Conservation (phyloP, 2,113 vertebrate species). For the Phylloscopus whistleri region DNA sequence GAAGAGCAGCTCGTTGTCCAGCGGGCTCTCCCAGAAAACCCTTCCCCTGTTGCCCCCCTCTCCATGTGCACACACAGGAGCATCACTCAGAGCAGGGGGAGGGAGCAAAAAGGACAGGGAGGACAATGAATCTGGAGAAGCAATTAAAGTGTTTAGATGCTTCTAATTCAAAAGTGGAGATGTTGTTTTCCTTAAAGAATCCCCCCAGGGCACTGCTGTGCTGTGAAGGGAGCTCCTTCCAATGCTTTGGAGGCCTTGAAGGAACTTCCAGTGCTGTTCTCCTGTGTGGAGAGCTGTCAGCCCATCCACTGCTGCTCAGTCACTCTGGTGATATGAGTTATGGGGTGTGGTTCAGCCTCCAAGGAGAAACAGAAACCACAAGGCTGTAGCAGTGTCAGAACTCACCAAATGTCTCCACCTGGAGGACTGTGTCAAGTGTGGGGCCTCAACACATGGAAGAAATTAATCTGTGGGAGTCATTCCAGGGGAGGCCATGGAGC, state of each 20-base stretch:
- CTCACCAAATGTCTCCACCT: not conserved
- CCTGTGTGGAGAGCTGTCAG: not conserved
- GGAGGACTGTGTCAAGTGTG: not conserved
- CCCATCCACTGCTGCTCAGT: not conserved
- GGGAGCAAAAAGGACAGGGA: not conserved
- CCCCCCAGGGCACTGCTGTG: not conserved
- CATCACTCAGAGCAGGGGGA: not conserved
- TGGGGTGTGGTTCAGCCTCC: not conserved
- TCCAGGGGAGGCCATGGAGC: accelerated
- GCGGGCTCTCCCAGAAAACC: not conserved
- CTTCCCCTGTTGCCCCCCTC: not conserved
- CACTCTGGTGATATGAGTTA: not conserved
- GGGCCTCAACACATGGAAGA: not conserved
- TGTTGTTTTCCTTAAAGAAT: not conserved
- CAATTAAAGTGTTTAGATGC: not conserved
- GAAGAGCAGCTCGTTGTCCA: not conserved
- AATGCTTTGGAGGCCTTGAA: not conserved
- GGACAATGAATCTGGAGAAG: not conserved
- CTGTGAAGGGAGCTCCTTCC: not conserved
- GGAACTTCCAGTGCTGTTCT: not conserved
- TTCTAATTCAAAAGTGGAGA: not conserved
- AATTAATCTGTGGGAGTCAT: not conserved
- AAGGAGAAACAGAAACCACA: not conserved
- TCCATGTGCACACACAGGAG: not conserved
- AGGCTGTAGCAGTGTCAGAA: not conserved